Conservation (phyloP, 64 coral and sea anemone genomes). For the Dendronephthya gigantea region DNA sequence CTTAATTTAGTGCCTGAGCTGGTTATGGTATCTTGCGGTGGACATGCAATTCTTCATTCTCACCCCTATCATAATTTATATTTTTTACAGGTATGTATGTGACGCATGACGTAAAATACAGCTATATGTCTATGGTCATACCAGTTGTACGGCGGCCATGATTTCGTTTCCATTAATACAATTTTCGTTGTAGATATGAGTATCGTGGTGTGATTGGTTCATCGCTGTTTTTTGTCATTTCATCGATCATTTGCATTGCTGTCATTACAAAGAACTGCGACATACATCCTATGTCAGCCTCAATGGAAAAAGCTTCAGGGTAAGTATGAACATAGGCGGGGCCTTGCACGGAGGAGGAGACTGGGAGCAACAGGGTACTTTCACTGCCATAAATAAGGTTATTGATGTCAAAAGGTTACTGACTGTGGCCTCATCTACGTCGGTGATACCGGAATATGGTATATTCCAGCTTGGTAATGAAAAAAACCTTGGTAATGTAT, state of each 20-base stretch:
- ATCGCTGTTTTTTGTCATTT: background rate
- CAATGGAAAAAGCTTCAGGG: background rate
- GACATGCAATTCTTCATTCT: background rate
- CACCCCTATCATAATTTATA: background rate
- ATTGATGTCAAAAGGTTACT: no score
- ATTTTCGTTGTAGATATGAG: background rate
- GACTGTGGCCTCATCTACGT: no score
- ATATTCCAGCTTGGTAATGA: no score
- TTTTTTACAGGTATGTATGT: background rate
- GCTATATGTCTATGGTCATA: no score
- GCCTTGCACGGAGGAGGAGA: no score
- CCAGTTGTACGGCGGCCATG: no score
- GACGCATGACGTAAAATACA: no score
- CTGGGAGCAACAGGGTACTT: no score
- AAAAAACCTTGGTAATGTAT: no score
- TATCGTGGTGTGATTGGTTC: background rate
- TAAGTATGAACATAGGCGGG: background rate
- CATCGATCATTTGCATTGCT: background rate
- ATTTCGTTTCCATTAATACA: background rate
- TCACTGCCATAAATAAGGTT: no score
- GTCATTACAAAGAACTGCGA: background rate
- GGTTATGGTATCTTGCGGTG: background rate
- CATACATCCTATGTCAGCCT: background rate
- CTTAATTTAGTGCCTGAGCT: background rate
- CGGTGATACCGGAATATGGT: no score